Conservation (phyloP, 1,140 invertebrate genomes). For the Aphidius gifuensis region DNA sequence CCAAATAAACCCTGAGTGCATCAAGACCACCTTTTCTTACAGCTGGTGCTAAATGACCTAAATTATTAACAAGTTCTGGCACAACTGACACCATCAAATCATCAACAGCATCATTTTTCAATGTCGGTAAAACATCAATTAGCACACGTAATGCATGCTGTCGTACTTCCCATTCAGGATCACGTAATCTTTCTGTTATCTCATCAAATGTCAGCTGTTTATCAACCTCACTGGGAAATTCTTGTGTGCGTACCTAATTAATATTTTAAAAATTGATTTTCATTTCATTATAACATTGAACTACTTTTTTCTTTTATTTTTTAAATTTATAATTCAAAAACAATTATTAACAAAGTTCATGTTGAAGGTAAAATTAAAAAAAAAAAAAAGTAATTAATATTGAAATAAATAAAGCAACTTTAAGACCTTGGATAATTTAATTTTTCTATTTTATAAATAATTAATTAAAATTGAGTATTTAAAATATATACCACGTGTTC, state of each 20-base stretch:
- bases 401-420: not conserved
- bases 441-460: not conserved
- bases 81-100: conserved; percentile 60
- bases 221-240: conserved; percentile 61
- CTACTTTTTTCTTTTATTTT: not conserved
- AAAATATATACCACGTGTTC: conserved; percentile 64
- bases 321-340: not conserved
- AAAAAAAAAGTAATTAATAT: too few relatives aligned
- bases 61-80: conserved; percentile 67
- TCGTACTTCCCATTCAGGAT: conserved; percentile 78
- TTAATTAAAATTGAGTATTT: not conserved
- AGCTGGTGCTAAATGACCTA: conserved; percentile 72
- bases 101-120: conserved; percentile 61
- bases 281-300: not conserved
- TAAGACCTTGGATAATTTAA: not conserved
- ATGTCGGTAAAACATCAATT: conserved; percentile 68
- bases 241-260: conserved; percentile 43
- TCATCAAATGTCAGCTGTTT: conserved; percentile 64
- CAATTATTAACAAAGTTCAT: too few relatives aligned
- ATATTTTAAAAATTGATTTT: conserved; percentile 6
- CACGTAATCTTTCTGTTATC: conserved; percentile 66
- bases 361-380: too few relatives aligned
- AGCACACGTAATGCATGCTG: conserved; percentile 74
- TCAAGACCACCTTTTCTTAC: conserved; percentile 73
- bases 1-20: conserved; percentile 65